Conservation (phyloP, 2,797 vertebrate species). For the Neosilurus mollespiculum region DNA sequence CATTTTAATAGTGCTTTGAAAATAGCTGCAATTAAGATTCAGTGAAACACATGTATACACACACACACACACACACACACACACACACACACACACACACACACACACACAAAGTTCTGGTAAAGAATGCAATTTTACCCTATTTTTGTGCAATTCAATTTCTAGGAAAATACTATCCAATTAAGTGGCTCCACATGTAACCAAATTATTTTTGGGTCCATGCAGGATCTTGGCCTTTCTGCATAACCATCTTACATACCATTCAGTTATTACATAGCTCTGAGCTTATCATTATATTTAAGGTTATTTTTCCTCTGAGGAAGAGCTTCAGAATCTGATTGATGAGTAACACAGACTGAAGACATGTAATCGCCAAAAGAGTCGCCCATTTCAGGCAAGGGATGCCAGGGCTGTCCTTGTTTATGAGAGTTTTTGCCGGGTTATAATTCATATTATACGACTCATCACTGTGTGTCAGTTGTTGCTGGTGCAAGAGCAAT, state of each 20-base stretch:
- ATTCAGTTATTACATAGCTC: slow-evolving; percentile 68
- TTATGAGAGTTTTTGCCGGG: not conserved
- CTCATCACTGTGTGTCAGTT: not conserved
- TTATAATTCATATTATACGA: not conserved
- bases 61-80: not conserved
- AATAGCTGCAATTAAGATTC: slow-evolving; percentile 45
- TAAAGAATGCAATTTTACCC: slow-evolving; percentile 29
- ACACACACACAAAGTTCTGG: slow-evolving; percentile 8
- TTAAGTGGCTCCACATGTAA: slow-evolving; percentile 65
- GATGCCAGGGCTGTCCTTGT: not conserved
- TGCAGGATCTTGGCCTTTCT: slow-evolving; percentile 54
- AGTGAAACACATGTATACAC: slow-evolving; percentile 16
- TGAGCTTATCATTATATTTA: slow-evolving; percentile 57
- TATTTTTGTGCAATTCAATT: slow-evolving; percentile 56
- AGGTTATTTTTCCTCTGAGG: slow-evolving; percentile 61
- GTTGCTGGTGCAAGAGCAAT: not conserved
- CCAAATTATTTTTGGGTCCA: slow-evolving; percentile 63
- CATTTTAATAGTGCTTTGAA: slow-evolving; percentile 46
- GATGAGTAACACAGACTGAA: not conserved
- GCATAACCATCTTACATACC: slow-evolving; percentile 61
- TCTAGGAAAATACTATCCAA: slow-evolving; percentile 64
- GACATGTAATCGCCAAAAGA: not conserved
- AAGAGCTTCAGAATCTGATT: not conserved
- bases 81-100: slow-evolving; percentile 5
- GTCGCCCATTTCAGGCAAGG: not conserved